These are phyloP conservation scores for Lymantria monacha DNA, from an alignment of 2,888 invertebrate species.

Conservation along the genomic window DNA sequence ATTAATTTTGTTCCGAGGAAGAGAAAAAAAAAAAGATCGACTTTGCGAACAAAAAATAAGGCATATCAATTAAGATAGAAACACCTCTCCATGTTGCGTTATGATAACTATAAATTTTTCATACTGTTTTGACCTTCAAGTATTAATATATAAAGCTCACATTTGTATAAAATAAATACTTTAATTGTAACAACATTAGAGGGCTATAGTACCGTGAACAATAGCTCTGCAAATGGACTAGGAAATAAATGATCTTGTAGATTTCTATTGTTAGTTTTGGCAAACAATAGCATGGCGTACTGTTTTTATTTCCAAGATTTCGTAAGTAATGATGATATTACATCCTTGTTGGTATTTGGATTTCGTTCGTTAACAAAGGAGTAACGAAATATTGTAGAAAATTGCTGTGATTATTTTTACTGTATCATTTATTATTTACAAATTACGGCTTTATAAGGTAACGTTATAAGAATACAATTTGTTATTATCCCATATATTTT, in stretches of 20 bases:
- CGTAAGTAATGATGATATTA: conserved; percentile 28
- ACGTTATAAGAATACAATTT: not conserved
- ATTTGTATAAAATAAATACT: conserved; percentile 7
- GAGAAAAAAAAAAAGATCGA: conserved; percentile 38
- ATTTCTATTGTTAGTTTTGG: conserved; percentile 40
- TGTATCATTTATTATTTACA: not conserved
- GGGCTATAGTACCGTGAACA: conserved; percentile 32
- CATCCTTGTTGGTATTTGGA: conserved; percentile 19
- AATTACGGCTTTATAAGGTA: not conserved
- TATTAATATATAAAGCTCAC: not conserved
- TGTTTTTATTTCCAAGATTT: conserved; percentile 28
- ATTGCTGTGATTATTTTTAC: not conserved
- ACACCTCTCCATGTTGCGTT: conserved; percentile 16
- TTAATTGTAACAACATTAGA: conserved; percentile 27
- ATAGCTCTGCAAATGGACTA: conserved; percentile 29
- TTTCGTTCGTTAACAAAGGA: conserved; percentile 14
- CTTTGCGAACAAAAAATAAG: conserved; percentile 46
- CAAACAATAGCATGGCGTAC: conserved; percentile 31
- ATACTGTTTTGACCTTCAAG: not conserved
- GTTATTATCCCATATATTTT: too few species aligned
- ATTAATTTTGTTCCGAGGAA: conserved; percentile 50
- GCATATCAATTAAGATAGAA: conserved; percentile 53
- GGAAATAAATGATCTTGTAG: conserved; percentile 39
- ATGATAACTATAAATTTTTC: conserved; percentile 1
- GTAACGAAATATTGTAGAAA: not conserved